Percentiles rank a stretch among this genome's conserved stretches.
Evolutionary conservation across 1,140 invertebrate genomes (phyloP).

Genomic region (Aleiodes sp.): DNA sequence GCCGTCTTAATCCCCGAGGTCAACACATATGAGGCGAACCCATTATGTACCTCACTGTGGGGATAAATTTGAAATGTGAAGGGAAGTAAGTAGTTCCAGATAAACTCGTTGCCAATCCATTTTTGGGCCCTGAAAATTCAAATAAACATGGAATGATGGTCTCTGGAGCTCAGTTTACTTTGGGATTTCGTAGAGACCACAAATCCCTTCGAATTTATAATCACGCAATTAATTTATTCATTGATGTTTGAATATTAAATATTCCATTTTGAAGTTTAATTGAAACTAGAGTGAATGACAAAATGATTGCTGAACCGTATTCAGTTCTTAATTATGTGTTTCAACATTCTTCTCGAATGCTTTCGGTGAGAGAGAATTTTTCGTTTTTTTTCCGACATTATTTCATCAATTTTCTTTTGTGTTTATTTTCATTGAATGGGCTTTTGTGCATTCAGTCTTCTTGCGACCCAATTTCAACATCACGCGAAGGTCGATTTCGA

Average conservation of each 20-base stretch:
- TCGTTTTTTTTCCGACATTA: background rate
- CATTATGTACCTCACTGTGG: background rate
- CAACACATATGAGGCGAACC: background rate
- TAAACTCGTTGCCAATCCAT: background rate
- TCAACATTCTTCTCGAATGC: slow-evolving; percentile 58
- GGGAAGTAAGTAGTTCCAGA: background rate
- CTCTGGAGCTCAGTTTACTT: background rate
- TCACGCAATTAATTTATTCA: slow-evolving; percentile 6
- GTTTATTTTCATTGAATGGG: background rate
- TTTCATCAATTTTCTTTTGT: background rate
- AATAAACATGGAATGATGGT: background rate
- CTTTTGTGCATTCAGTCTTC: background rate
- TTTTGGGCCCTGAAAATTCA: background rate
- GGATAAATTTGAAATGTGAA: slow-evolving; percentile 7
- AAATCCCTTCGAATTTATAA: too few relatives aligned
- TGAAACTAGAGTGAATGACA: background rate
- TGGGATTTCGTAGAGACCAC: background rate
- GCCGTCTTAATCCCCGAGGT: background rate
- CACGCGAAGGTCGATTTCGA: background rate
- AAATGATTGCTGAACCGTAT: slow-evolving; percentile 47
- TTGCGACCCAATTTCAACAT: background rate
- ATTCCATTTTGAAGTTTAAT: background rate
- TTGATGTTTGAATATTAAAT: background rate
- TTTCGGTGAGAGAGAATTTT: slow-evolving; percentile 53
- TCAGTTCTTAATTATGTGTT: slow-evolving; percentile 59